Evolutionary conservation across 2,888 invertebrate species (phyloP), one percentile per base, ranked within the genome.

Genomic region (Bimastos eiseni): DNA sequence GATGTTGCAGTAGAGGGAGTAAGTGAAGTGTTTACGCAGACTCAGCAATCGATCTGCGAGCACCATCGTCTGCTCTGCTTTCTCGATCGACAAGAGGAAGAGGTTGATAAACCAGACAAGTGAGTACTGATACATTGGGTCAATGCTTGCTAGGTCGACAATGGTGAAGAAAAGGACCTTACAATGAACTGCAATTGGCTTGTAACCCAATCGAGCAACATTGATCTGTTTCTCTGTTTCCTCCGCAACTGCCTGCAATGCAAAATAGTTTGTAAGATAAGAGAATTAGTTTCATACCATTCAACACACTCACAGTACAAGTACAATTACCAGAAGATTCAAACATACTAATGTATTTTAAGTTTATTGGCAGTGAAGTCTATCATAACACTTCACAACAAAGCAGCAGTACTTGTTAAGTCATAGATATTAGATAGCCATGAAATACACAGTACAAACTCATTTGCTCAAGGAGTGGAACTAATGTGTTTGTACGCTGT

Each of bases 91-190:
- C 92, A 94, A 92, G 89, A 94, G 93, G 92, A 95, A 95, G n/a
- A 95, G 94, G 92, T 95, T 95, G 91, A 95, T 95, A 92, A 95
- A 95, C 95, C 95, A 95, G 88, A 95, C 94, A 83, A 95, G 93
- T 0, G 95, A 95, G 93, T 95, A 95, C 93, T 95, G 95, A 93
- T 95, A 95, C 95, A 95, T 95, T 37, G 95, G 95, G 92, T 95
- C 95, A 92, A 95, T 95, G 93, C 95, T 95, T 84, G 95, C 95
- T 91, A 95, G 93, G 93, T 95, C 95, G 55, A 95, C 95, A 88
- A 95, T 95, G 30, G 95, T 95, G 94, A 95, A 95, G 93, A 95
- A 95, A 83, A 95, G 93, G 89, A 95, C 95, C 36, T 95, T 95
- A 37, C 95, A 95, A 93, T 95, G 95, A 49, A 94, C 93, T 55